Evolutionary conservation across 2,113 vertebrate genomes (phyloP).

Genomic region (Leucosticte australis): DNA sequence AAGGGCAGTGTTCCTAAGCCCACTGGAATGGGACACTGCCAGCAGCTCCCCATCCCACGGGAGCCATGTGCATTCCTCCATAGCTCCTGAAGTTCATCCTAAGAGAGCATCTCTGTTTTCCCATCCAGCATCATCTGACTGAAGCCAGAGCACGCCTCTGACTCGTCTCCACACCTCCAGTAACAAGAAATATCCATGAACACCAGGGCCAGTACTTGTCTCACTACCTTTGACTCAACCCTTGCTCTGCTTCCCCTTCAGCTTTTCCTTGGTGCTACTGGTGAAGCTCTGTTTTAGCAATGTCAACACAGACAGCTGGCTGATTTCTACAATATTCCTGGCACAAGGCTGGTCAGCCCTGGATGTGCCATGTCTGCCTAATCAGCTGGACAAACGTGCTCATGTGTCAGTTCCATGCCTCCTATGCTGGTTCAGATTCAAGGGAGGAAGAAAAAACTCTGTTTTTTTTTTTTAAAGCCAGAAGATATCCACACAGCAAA

Average conservation of each 20-base stretch:
- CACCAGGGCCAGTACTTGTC: not conserved
- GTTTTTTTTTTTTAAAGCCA: not conserved
- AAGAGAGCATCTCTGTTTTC: not conserved
- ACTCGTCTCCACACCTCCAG: not conserved
- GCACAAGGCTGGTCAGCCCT: constrained; percentile 19
- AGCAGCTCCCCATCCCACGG: not conserved
- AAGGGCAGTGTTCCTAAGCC: not conserved
- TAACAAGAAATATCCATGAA: not conserved
- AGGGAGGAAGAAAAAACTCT: not conserved
- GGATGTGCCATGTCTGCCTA: constrained; percentile 43
- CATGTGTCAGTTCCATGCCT: not conserved
- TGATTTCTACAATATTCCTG: constrained; percentile 23
- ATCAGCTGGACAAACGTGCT: constrained; percentile 11
- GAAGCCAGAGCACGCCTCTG: accelerated
- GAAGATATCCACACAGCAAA: not conserved
- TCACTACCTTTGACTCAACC: not conserved
- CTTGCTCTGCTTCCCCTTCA: not conserved
- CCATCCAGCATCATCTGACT: not conserved
- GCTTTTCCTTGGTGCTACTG: not conserved
- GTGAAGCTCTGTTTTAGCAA: constrained; percentile 31
- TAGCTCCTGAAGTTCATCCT: not conserved
- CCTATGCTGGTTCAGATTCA: not conserved
- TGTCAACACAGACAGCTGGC: constrained; percentile 64
- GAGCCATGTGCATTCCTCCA: not conserved
- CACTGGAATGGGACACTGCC: not conserved